Evolutionary conservation across 2,888 invertebrate genomes (phyloP).

Genomic region (Barypeithes pellucidus): DNA sequence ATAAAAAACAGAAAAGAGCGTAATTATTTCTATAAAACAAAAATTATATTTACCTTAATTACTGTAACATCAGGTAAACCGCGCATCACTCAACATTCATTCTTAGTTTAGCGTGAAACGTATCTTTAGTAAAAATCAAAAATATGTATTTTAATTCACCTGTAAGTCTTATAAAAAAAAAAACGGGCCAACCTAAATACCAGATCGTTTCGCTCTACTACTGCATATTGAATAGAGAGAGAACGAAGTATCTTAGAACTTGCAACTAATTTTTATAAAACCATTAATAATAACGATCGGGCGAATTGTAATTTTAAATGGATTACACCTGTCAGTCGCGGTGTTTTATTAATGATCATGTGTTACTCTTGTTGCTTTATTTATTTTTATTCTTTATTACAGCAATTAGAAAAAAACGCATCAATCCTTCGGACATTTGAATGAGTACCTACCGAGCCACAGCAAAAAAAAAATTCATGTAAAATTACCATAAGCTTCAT

Average conservation of each 20-base stretch:
- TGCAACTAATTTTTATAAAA: slow-evolving; percentile 20
- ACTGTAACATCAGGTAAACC: slow-evolving; percentile 7
- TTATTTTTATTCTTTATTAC: slow-evolving; percentile 40
- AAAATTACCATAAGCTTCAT: too few species aligned
- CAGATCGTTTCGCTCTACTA: background rate
- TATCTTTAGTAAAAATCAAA: slow-evolving; percentile 24
- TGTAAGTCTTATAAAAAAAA: background rate
- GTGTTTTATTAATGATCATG: slow-evolving; percentile 49
- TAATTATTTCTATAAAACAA: slow-evolving; percentile 22
- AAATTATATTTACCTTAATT: slow-evolving; percentile 27
- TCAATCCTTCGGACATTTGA: slow-evolving; percentile 40
- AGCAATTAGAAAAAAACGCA: slow-evolving; percentile 43
- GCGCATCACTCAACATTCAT: slow-evolving; percentile 17
- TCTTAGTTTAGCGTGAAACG: slow-evolving; percentile 10
- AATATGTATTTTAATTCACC: slow-evolving; percentile 11
- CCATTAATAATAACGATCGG: slow-evolving; percentile 46
- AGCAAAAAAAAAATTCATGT: too few species aligned
- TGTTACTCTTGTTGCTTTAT: slow-evolving; percentile 37
- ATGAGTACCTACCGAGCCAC: background rate
- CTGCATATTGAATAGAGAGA: background rate
- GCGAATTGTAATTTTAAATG: slow-evolving; percentile 48
- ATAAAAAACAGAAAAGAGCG: slow-evolving; percentile 17
- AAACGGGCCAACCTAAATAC: background rate
- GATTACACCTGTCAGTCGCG: slow-evolving; percentile 50
- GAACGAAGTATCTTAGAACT: background rate